These are phyloP conservation scores for Goniozus legneri DNA, from an alignment of 1,140 invertebrate species.

Conservation along the genomic window DNA sequence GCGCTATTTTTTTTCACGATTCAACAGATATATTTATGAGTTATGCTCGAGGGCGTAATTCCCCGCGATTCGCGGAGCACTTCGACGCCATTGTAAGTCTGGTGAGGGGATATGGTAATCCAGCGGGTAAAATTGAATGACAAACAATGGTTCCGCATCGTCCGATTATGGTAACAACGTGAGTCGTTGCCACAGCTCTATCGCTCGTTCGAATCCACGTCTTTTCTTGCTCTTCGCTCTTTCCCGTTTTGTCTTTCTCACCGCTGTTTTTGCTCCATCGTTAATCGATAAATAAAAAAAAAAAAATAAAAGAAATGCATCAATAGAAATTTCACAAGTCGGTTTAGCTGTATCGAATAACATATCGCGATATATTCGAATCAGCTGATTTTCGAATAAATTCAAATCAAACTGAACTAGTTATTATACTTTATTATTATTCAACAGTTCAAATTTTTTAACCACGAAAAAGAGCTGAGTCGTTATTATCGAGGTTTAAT, in stretches of 20 bases:
- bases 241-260: background rate
- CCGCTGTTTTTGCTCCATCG: too few species aligned
- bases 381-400: too few species aligned
- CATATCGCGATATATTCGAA: too few species aligned
- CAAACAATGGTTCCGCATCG: constrained; percentile 30
- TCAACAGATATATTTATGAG: constrained; percentile 36
- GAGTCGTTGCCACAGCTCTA: constrained; percentile 24
- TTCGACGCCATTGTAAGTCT: constrained; percentile 21
- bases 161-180: constrained; percentile 34
- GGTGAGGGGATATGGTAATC: constrained; percentile 30
- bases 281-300: too few species aligned
- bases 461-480: too few species aligned
- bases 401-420: too few species aligned
- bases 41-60: constrained; percentile 26
- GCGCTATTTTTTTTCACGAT: constrained; percentile 26
- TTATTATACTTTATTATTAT: too few species aligned
- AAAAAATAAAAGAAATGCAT: too few species aligned
- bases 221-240: constrained; percentile 6
- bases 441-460: too few species aligned
- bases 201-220: constrained; percentile 14
- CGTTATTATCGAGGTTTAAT: too few species aligned
- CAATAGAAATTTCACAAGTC: too few species aligned
- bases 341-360: too few species aligned
- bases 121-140: constrained; percentile 35
- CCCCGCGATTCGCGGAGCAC: constrained; percentile 27